Evolutionary conservation across 1,140 invertebrate species (phyloP), one percentile per base, ranked within the genome.

Genomic region (Diorhabda elongata): DNA sequence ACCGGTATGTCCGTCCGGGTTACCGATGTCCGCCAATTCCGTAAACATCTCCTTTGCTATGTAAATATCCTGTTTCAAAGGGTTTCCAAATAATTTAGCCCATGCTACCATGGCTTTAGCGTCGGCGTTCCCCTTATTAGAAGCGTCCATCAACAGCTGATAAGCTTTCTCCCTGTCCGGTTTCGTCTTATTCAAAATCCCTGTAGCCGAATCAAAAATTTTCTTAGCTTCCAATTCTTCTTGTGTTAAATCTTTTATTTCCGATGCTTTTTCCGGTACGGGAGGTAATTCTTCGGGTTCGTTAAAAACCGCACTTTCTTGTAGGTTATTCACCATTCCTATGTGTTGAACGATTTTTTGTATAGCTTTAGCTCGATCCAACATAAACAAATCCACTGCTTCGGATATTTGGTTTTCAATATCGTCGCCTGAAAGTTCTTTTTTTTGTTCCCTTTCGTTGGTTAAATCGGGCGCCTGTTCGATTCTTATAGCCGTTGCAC

Each of bases 1-100:
- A 76, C 75, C 94, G 86, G 95, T 91, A 82, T 98, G 95, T 65
- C 93, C 95, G 79, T 94, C 93, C 7, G 94, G 88, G 72, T 92
- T 85, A 2, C 96, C 97, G 69, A 87, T 83, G 4, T 88, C 85
- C 42, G 88, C 88, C 11, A 98, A 82, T 73, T 88, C 87, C 71
- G 91, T 84, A 79, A 98, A 97, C 67, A 91, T 91, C 62, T 87
- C 81, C 71, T 86, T 87, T 2, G 96, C 93, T 73, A 86, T 86
- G 43, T 86, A 82, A 67, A 97, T 86, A 82, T 98, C 89, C 71
- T 94, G 89, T 62, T 86, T 85, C 2, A 88, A 83, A 43, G 87
- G 87, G 67, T 87, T 88, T 2, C 96, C 97, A 73, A 98, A 89
- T 3, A 99, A 80, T 68, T 91, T 86, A 0, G 90, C 91, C 91